Conservation (phyloP, 2,113 vertebrate genomes). For the Tylochromis polylepis region DNA sequence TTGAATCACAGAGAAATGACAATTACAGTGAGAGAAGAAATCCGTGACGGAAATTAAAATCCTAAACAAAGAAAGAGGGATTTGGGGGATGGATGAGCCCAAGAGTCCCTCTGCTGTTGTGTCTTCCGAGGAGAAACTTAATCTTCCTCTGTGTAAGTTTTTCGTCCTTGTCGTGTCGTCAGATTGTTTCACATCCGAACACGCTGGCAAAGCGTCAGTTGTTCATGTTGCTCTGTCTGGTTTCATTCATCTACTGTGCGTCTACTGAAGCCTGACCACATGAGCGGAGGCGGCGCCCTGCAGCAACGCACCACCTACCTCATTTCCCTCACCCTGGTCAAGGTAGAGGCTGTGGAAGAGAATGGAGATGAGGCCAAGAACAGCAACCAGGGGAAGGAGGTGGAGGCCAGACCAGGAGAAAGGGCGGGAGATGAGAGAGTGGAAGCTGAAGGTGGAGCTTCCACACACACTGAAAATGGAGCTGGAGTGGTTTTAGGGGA, state of each 20-base stretch:
- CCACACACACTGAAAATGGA: slow-evolving; percentile 8
- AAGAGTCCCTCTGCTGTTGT: slow-evolving; percentile 14
- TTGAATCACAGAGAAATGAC: neutral
- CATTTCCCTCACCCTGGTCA: slow-evolving; percentile 93
- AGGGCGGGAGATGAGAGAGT: neutral
- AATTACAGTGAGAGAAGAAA: neutral
- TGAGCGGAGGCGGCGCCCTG: slow-evolving; percentile 81
- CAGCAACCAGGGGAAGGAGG: slow-evolving; percentile 40
- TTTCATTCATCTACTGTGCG: slow-evolving; percentile 56
- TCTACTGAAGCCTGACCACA: slow-evolving; percentile 71
- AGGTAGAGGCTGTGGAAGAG: slow-evolving; percentile 82
- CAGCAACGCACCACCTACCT: slow-evolving; percentile 94
- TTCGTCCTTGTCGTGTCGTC: neutral
- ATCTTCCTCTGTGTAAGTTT: slow-evolving; percentile 17
- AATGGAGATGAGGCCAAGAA: slow-evolving; percentile 65
- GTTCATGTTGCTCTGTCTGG: slow-evolving; percentile 20
- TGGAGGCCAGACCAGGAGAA: neutral
- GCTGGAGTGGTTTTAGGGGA: neutral
- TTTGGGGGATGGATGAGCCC: slow-evolving; percentile 49
- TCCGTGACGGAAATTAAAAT: slow-evolving; percentile 5
- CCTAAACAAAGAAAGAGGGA: slow-evolving; percentile 17
- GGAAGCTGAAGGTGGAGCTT: slow-evolving; percentile 6
- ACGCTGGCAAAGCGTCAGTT: slow-evolving; percentile 9
- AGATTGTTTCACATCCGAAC: slow-evolving; percentile 14
- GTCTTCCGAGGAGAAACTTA: slow-evolving; percentile 53